Evolutionary conservation across 2,888 invertebrate genomes (phyloP), one percentile per base, ranked within the genome.

Genomic region (Drosophila longiperda): DNA sequence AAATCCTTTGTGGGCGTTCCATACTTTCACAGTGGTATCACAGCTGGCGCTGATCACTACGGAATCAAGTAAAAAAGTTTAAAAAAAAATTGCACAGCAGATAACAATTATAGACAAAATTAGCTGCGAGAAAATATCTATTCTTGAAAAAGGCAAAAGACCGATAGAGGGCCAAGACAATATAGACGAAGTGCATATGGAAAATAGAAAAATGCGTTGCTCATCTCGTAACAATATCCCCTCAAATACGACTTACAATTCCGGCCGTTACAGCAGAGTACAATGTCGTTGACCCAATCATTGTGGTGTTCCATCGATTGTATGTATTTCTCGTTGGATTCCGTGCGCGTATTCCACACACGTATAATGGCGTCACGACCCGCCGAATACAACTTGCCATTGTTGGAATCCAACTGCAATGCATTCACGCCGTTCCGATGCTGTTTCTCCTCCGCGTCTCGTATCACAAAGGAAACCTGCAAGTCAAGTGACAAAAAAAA

Each of bases 291-390:
- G 57, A 99, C 99, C 99, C 99, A 99, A 93, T 99, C 99, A 3
- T 99, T 99, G 92, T 99, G 99, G 93, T 99, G 99, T 93, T 99
- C 99, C 98, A 99, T 98, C 36, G 99, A 98, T 91, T 98, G 97
- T 73, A 98, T 95, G 92, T 98, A 99, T 61, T 95, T 95, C 79
- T 97, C 96, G 83, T 94, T 95, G 40, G 94, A 92, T 49, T 95
- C 95, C 54, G 93, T 93, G 29, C 94, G 94, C 12, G 95, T 95
- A 92, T 97, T 96, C 96, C 97, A 98, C 89, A 97, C 98, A 91
- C 99, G 95, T 87, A 99, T 98, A 91, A 99, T 98, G 63, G 99
- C 98, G 94, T 99, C 99, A 71, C 99, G 95, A 68, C 93, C 93
- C 81, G 99, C 99, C 5, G 99, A 98, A 94, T 98, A 99, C 36